Conservation (phyloP, 2,113 vertebrate genomes). For the Mus pahari region DNA sequence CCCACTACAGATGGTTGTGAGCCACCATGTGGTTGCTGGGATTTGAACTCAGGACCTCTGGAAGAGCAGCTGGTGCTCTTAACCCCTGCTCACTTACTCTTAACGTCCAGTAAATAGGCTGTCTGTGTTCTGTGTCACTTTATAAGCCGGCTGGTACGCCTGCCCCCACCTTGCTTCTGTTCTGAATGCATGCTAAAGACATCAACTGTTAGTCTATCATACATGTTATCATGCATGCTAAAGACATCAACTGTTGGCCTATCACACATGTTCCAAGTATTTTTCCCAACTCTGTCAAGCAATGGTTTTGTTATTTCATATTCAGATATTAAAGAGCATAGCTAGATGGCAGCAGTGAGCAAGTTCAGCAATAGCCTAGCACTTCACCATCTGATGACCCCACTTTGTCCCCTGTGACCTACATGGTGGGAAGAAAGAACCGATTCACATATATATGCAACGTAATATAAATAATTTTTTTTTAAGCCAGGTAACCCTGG, state of each 20-base stretch:
- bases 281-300: not conserved
- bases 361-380: not conserved
- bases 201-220: not conserved
- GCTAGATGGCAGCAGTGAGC: not conserved
- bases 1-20: too few species aligned
- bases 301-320: not conserved
- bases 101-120: not conserved
- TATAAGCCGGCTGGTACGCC: not conserved
- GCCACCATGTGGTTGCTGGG: too few species aligned
- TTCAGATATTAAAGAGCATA: not conserved
- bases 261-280: not conserved
- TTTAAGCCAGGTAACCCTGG: not conserved
- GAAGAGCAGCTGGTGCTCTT: too few species aligned
- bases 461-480: not conserved
- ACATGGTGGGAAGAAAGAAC: not conserved
- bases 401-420: not conserved
- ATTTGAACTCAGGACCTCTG: too few species aligned
- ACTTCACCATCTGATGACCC: not conserved
- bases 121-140: not conserved
- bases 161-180: not conserved
- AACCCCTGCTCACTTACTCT: not conserved
- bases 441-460: not conserved
- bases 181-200: not conserved
- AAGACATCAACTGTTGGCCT: slow-evolving; percentile 3
- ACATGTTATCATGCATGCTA: not conserved